These are phyloP conservation scores for Platycheirus albimanus DNA, from an alignment of 2,888 invertebrate genomes.

Conservation along the genomic window DNA sequence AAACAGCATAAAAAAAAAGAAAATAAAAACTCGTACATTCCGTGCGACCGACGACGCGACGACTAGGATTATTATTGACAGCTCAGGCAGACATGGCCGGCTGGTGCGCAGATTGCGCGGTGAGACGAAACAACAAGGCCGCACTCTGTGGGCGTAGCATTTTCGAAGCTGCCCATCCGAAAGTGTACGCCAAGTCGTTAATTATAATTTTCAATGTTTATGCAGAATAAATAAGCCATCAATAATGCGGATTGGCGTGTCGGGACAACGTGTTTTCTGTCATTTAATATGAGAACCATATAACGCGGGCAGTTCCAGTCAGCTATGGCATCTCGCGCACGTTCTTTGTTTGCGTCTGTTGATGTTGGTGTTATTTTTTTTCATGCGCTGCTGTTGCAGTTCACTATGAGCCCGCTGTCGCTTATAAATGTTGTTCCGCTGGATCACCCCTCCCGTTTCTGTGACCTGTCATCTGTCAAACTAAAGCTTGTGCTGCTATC, in stretches of 20 bases:
- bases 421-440: slow-evolving; percentile 41
- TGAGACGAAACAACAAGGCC: slow-evolving; percentile 75
- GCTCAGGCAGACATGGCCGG: slow-evolving; percentile 59
- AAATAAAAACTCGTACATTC: slow-evolving; percentile 13
- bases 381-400: not conserved
- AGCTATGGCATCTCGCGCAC: not conserved
- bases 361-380: slow-evolving; percentile 4
- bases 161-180: slow-evolving; percentile 66
- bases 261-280: slow-evolving; percentile 77
- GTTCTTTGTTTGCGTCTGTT: slow-evolving; percentile 48
- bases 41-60: slow-evolving; percentile 3
- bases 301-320: slow-evolving; percentile 57
- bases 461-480: slow-evolving; percentile 20
- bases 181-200: slow-evolving; percentile 75
- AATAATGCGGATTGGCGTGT: slow-evolving; percentile 76
- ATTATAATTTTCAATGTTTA: slow-evolving; percentile 76
- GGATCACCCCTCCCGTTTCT: slow-evolving; percentile 19
- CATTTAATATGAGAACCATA: slow-evolving; percentile 75
- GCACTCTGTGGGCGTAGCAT: slow-evolving; percentile 75
- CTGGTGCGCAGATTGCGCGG: slow-evolving; percentile 36
- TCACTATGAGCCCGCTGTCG: slow-evolving; percentile 24
- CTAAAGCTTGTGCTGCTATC: slow-evolving; percentile 18
- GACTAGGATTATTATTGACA: slow-evolving; percentile 63
- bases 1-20: no score
- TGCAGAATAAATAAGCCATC: slow-evolving; percentile 77